Conservation (phyloP, 2,113 vertebrate species). For the Budorcas taxicolor region DNA sequence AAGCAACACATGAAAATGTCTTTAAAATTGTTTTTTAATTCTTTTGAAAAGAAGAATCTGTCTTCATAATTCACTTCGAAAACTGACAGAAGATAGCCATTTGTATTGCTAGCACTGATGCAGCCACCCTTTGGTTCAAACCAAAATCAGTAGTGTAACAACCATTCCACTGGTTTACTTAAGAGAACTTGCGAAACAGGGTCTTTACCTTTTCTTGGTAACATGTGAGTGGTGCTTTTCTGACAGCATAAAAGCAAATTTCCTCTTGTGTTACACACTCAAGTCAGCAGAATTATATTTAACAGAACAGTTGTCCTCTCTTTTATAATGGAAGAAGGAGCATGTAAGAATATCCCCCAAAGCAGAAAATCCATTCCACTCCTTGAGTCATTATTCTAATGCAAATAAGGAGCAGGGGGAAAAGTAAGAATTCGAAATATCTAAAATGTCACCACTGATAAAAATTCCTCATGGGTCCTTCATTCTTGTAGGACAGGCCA, state of each 20-base stretch:
- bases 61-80: neutral
- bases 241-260: neutral
- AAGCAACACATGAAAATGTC: neutral
- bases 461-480: neutral
- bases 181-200: neutral
- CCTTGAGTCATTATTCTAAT: neutral
- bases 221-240: neutral
- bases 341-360: neutral
- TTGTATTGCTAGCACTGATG: neutral
- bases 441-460: neutral
- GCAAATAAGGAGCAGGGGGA: neutral
- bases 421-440: neutral
- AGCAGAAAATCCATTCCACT: neutral
- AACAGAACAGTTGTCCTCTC: neutral
- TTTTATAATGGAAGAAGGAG: neutral
- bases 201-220: neutral
- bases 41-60: neutral
- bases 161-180: neutral
- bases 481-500: neutral
- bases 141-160: neutral
- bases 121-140: neutral
- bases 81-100: neutral
- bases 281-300: neutral
- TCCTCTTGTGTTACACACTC: neutral
- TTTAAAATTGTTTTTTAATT: neutral